Conservation (phyloP, 1,140 invertebrate species). For the Meloidogyne chitwoodi region DNA sequence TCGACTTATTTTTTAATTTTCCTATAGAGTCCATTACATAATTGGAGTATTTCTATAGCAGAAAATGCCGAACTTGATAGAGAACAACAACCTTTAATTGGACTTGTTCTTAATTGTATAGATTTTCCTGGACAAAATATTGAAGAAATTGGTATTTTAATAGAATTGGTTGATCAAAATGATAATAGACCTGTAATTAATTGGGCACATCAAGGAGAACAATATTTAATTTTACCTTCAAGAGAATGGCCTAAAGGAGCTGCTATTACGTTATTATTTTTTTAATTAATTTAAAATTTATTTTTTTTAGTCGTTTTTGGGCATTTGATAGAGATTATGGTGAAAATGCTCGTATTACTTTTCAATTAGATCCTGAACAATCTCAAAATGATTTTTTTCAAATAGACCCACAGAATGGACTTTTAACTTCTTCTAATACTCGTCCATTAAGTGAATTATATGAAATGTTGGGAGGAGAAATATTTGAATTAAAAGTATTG, state of each 20-base stretch:
- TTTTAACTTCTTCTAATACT: constrained; percentile 1
- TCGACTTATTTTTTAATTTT: too few species aligned
- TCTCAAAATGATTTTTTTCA: constrained; percentile 23
- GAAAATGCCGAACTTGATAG: constrained; percentile 21
- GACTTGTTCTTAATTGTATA: constrained; percentile 28
- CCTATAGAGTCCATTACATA: not conserved
- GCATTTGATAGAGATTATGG: constrained; percentile 30
- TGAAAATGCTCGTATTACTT: constrained; percentile 20
- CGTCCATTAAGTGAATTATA: constrained; percentile 14
- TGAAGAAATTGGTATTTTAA: constrained; percentile 24
- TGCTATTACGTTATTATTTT: not conserved
- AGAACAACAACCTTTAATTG: constrained; percentile 11
- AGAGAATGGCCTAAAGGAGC: constrained; percentile 32
- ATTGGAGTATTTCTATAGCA: constrained; percentile 14
- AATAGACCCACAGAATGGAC: constrained; percentile 4
- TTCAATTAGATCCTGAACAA: constrained; percentile 3
- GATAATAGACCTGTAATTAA: constrained; percentile 32
- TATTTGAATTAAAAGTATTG: constrained; percentile 12
- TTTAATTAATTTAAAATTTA: not conserved
- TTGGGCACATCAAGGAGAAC: constrained; percentile 2
- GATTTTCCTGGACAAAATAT: constrained; percentile 32
- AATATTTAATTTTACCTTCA: constrained; percentile 8
- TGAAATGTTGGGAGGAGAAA: constrained; percentile 5
- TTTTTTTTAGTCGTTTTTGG: constrained; percentile 11
- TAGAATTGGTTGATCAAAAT: constrained; percentile 33